Base-by-base conservation (phyloP, 2,797 vertebrate genomes). In the Betta splendens region DNA sequence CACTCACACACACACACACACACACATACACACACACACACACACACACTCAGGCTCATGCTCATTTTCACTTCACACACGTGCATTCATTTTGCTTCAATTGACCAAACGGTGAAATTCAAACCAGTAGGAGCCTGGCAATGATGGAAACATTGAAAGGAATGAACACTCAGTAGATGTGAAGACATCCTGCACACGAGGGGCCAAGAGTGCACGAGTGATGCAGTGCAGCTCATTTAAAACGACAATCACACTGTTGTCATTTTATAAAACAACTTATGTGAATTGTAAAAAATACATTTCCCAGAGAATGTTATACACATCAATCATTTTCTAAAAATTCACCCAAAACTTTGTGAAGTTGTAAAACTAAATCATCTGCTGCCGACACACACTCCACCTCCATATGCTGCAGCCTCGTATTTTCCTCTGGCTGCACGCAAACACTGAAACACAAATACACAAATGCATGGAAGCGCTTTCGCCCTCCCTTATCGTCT, bases 11-110 rank as follows among this genome's bases (percentile, higher is more conserved):
- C 60, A 2, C 9, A 69, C 44, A 69, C 61, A 9, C 60, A 2
- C 11, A 69, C 44, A 69, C 61, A 64, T 52, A 46, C 56, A 51
- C 29, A 20, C 56, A 31, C n/a, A n/a, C n/a, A n/a, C n/a, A n/a
- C n/a, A n/a, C n/a, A n/a, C 54, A 20, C 47, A 56, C 78, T 69
- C 72, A 76, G 57, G 78, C 44, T 26, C 64, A 28, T 54, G 53
- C 61, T 53, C 68, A 40, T 69, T 71, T 78, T 58, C 38, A 69
- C 61, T 48, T 78, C 63, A 78, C 69, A 81, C 77, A 81, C 31
- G 53, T 78, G 81, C 56, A 52, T 68, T 67, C 78, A 76, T 67
- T 84, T 85, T 74, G 54, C 45, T 23, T 61, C 64, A 56, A 55
- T 36, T 13, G 53, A 48, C 54, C 44, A 56, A 72, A 72, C 52